These are phyloP conservation scores for Drosophila lacertosa DNA, from an alignment of 1,140 invertebrate species.

Conservation along the genomic window DNA sequence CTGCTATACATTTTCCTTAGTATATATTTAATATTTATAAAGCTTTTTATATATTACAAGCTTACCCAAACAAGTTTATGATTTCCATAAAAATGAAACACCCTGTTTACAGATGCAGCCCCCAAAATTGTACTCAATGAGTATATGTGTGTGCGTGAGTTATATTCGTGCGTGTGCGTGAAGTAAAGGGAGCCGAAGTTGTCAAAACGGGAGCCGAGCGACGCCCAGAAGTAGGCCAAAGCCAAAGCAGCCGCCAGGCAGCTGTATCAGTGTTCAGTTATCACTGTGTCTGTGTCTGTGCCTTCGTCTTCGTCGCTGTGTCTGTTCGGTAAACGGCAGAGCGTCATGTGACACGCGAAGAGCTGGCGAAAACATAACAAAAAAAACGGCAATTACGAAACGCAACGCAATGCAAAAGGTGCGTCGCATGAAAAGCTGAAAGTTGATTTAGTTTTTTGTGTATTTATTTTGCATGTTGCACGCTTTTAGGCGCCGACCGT, in stretches of 20 bases:
- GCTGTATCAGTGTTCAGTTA: conserved; percentile 1
- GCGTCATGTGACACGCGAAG: conserved; percentile 46
- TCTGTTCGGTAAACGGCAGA: conserved; percentile 8
- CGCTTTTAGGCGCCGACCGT: conserved; percentile 40
- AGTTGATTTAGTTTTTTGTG: not conserved
- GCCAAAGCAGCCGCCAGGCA: conserved; percentile 43
- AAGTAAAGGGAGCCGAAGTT: conserved; percentile 37
- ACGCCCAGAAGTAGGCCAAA: conserved; percentile 54
- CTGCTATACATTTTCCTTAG: no score
- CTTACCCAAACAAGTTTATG: no score
- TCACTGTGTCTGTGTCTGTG: not conserved
- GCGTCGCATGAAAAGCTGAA: conserved; percentile 14
- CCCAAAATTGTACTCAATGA: conserved; percentile 5
- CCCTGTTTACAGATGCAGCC: conserved; percentile 22
- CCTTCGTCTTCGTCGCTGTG: conserved; percentile 10
- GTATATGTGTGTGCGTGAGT: conserved; percentile 9
- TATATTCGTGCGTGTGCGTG: conserved; percentile 42
- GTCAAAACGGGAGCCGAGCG: conserved; percentile 33
- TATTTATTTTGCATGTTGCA: conserved; percentile 18
- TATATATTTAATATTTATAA: no score
- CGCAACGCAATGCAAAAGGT: conserved; percentile 57
- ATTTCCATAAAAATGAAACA: not conserved
- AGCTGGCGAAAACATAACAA: conserved; percentile 47
- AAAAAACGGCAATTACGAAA: conserved; percentile 35
- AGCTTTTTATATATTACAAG: no score